These are phyloP conservation scores for Drosophila sordidapex DNA, from an alignment of 2,888 invertebrate species.

Conservation along the genomic window DNA sequence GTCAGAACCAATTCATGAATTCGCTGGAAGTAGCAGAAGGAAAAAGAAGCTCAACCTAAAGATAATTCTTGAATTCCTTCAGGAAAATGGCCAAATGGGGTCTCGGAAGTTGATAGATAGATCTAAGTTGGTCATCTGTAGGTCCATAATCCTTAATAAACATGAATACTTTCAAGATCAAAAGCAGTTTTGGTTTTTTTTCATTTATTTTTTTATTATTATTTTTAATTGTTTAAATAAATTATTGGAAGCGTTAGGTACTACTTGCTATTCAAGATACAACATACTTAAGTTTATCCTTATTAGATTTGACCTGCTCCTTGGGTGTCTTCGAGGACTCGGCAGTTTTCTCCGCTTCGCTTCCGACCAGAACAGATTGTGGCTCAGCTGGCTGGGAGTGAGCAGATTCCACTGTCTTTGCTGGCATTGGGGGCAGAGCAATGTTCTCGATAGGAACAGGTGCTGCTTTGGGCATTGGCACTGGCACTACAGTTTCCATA, in stretches of 20 bases:
- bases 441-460: constrained; percentile 31
- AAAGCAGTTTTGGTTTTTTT: not conserved
- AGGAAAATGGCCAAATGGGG: not conserved
- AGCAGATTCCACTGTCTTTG: constrained; percentile 28
- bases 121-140: not conserved
- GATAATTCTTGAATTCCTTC: not conserved
- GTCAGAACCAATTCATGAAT: not conserved
- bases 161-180: not conserved
- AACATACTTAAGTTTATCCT: constrained; percentile 58
- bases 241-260: constrained; percentile 18
- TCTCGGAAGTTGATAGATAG: not conserved
- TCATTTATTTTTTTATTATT: constrained; percentile 23
- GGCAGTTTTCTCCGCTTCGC: constrained; percentile 25
- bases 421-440: constrained; percentile 58
- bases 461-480: not conserved
- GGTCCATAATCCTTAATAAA: not conserved
- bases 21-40: not conserved
- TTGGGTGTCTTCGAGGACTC: constrained; percentile 31
- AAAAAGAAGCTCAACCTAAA: not conserved
- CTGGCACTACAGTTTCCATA: constrained; percentile 1
- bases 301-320: constrained; percentile 23
- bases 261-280: constrained; percentile 42
- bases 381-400: not conserved
- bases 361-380: not conserved
- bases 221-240: constrained; percentile 29